These are phyloP conservation scores for Todus mexicanus DNA, from an alignment of 2,797 vertebrate genomes.

Conservation along the genomic window DNA sequence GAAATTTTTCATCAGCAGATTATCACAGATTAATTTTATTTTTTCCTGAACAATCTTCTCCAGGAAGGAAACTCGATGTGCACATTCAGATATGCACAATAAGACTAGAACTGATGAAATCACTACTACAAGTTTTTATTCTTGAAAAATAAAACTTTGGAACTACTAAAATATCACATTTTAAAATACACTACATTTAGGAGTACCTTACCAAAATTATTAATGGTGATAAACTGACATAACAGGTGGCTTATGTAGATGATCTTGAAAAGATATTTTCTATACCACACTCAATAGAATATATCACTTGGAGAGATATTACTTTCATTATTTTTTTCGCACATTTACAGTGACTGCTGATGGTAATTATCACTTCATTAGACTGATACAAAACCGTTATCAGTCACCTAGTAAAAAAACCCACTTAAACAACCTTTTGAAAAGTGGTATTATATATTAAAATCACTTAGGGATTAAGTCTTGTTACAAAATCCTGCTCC, in stretches of 20 bases:
- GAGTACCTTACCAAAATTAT: background rate
- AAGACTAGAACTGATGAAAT: background rate
- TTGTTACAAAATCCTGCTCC: background rate
- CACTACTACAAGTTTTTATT: background rate
- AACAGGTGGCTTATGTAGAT: background rate
- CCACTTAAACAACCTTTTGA: background rate
- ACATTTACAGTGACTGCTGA: background rate
- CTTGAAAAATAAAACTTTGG: background rate
- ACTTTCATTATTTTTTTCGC: background rate
- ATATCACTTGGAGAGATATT: background rate
- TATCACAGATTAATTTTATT: background rate
- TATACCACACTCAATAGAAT: background rate
- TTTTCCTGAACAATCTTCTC: background rate
- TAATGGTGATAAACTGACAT: background rate
- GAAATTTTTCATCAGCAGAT: background rate
- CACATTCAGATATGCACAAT: accelerated
- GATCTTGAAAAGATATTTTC: background rate
- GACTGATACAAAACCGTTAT: background rate
- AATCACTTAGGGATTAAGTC: no score
- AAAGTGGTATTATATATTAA: background rate
- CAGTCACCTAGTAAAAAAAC: background rate
- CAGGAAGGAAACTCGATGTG: background rate
- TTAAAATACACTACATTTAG: background rate
- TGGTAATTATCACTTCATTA: background rate
- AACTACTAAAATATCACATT: background rate